Evolutionary conservation across 2,113 vertebrate species (phyloP).

Genomic region (Gasterosteus nipponicus): DNA sequence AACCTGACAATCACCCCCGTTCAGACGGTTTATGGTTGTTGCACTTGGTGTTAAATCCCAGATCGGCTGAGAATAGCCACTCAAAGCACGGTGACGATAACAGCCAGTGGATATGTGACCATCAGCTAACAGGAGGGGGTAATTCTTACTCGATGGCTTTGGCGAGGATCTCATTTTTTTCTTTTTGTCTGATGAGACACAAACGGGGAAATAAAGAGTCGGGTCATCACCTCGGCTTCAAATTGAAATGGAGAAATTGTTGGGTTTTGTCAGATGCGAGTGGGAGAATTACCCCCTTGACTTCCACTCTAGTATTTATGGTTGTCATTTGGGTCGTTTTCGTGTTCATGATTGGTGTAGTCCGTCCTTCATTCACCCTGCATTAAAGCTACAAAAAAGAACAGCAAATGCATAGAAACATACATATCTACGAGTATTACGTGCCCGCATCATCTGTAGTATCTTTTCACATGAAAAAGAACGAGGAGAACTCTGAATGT

Average conservation of each 20-base stretch:
- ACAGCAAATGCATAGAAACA: not conserved
- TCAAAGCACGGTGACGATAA: not conserved
- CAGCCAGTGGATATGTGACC: not conserved
- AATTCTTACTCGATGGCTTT: not conserved
- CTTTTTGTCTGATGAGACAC: constrained; percentile 7
- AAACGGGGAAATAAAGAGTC: constrained; percentile 6
- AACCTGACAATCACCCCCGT: not conserved
- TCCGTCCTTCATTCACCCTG: not conserved
- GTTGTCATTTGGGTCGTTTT: not conserved
- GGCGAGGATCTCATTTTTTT: not conserved
- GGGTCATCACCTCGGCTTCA: not conserved
- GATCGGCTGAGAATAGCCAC: constrained; percentile 2
- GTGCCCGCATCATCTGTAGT: not conserved
- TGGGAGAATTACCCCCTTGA: not conserved
- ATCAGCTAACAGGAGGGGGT: not conserved
- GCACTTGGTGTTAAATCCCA: not conserved
- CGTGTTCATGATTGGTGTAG: not conserved
- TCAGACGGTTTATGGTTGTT: constrained; percentile 5
- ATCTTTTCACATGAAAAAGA: not conserved
- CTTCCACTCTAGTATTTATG: not conserved
- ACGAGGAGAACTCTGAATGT: not conserved
- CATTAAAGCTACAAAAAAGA: not conserved
- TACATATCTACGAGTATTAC: not conserved
- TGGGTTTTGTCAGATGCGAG: not conserved
- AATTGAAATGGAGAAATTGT: not conserved